These are phyloP conservation scores for Netelia inedita DNA, from an alignment of 2,888 invertebrate genomes.

Conservation along the genomic window DNA sequence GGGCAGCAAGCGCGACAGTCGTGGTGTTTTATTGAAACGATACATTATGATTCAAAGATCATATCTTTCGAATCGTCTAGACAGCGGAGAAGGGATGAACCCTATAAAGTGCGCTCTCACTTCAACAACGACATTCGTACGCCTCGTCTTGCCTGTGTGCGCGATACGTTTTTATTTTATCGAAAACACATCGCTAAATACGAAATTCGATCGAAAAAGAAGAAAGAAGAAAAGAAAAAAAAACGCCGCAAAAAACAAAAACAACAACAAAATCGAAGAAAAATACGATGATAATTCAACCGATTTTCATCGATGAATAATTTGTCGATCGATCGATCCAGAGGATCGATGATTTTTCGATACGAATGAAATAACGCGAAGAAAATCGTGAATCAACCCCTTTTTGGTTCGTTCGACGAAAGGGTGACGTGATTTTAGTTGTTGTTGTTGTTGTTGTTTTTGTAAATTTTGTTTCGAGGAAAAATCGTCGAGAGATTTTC, in stretches of 20 bases:
- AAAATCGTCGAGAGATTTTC: constrained; percentile 33
- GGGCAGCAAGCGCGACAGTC: constrained; percentile 25
- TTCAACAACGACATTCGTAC: constrained; percentile 74
- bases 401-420: too few relatives aligned
- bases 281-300: background rate
- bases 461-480: background rate
- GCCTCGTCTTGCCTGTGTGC: constrained; percentile 64
- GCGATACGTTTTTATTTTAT: background rate
- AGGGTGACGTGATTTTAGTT: too few relatives aligned
- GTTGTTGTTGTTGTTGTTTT: too few relatives aligned
- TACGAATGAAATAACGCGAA: too few relatives aligned
- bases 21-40: constrained; percentile 81
- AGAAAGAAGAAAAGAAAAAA: too few relatives aligned
- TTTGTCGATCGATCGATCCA: too few relatives aligned
- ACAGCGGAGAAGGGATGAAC: constrained; percentile 81
- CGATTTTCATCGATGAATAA: too few relatives aligned
- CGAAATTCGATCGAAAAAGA: background rate
- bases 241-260: background rate
- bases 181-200: background rate
- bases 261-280: background rate
- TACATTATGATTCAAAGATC: constrained; percentile 84
- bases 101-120: constrained; percentile 79
- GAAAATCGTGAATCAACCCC: too few relatives aligned
- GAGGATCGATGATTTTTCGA: too few relatives aligned
- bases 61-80: constrained; percentile 84